Percentiles rank a stretch among this genome's conserved stretches.
Evolutionary conservation across 2,888 invertebrate genomes (phyloP).

Genomic region (Lasioglossum marginatum): DNA sequence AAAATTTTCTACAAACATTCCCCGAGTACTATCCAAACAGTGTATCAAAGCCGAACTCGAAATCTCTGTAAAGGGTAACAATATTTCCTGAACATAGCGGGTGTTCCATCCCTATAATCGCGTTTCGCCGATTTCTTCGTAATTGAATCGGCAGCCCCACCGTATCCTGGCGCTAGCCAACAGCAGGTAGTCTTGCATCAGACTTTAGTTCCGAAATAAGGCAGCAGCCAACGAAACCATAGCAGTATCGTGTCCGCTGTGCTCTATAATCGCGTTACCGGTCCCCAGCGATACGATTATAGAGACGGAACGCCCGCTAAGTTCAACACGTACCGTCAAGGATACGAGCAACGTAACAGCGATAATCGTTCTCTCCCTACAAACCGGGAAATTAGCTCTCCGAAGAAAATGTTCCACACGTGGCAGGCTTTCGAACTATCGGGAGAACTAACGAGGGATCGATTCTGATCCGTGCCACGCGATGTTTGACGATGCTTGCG

Average conservation of each 20-base stretch:
- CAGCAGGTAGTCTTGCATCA: not conserved
- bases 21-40: too few relatives aligned
- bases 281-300: slow-evolving; percentile 4
- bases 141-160: not conserved
- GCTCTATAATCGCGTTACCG: slow-evolving; percentile 18
- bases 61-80: not conserved
- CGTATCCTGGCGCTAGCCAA: not conserved
- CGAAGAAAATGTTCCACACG: not conserved
- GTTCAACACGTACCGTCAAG: slow-evolving; percentile 11
- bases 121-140: not conserved
- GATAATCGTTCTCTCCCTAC: not conserved
- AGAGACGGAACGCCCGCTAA: not conserved
- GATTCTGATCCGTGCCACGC: not conserved
- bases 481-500: too few relatives aligned
- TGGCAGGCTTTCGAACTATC: not conserved
- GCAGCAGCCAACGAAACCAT: not conserved
- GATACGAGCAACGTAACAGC: slow-evolving; percentile 9
- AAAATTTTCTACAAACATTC: not conserved
- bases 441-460: not conserved
- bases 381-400: not conserved
- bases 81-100: not conserved
- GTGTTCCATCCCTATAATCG: not conserved
- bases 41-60: not conserved
- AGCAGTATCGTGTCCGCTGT: slow-evolving; percentile 2
- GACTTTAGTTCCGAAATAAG: not conserved